These are phyloP conservation scores for Arge pagana DNA, from an alignment of 2,888 invertebrate species.

Conservation along the genomic window DNA sequence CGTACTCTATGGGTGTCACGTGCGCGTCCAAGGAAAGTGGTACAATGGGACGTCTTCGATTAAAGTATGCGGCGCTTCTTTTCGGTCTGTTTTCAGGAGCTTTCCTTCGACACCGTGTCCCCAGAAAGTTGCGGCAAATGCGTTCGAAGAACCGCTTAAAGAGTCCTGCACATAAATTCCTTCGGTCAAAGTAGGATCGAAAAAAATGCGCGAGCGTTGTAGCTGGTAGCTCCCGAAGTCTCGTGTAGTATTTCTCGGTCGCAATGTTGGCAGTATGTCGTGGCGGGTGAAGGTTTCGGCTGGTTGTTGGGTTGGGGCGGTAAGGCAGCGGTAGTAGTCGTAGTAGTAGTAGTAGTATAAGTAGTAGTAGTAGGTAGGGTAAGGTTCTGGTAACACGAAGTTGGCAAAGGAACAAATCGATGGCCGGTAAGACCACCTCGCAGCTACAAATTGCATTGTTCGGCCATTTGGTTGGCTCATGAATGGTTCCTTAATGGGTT, in stretches of 20 bases:
- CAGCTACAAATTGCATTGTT: constrained; percentile 52
- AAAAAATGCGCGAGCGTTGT: constrained; percentile 35
- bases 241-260: constrained; percentile 41
- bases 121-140: too few relatives aligned
- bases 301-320: not conserved
- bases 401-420: constrained; percentile 32
- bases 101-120: too few relatives aligned
- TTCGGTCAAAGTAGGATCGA: constrained; percentile 29
- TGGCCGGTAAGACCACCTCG: constrained; percentile 36
- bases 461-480: constrained; percentile 37
- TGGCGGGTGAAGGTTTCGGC: constrained; percentile 24
- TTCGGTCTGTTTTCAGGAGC: too few relatives aligned
- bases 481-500: constrained; percentile 41
- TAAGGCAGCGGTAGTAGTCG: constrained; percentile 2
- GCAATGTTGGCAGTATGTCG: constrained; percentile 42
- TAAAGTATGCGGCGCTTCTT: too few relatives aligned
- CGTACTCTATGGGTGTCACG: too few relatives aligned
- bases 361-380: constrained; percentile 9
- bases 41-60: too few relatives aligned
- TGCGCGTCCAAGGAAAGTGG: too few relatives aligned
- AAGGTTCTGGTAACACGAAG: constrained; percentile 25
- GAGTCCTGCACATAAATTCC: constrained; percentile 37
- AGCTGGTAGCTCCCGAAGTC: constrained; percentile 35
- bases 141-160: constrained; percentile 11
- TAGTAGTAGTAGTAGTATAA: not conserved